Evolutionary conservation across 2,888 invertebrate species (phyloP), one percentile per base, ranked within the genome.

Genomic region (Hyles lineata): DNA sequence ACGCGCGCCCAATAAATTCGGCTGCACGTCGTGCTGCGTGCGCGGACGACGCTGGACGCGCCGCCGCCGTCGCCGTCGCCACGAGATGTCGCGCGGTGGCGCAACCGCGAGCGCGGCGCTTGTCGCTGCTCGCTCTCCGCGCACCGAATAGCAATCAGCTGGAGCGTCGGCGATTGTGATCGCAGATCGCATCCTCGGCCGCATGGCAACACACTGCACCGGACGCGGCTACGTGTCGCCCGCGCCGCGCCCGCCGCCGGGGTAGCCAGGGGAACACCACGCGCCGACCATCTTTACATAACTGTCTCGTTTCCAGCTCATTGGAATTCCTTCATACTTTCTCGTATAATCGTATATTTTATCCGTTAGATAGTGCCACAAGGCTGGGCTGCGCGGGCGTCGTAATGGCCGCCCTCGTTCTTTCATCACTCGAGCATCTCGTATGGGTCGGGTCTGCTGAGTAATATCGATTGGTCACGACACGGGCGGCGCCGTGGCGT

Each of bases 71-170:
- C 58, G 71, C 61, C 8, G 58, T 0, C 73, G 74, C 61, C 35
- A 74, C 72, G 75, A 71, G 74, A 70, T 71, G 75, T 74, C 74
- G 76, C 78, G 74, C 73, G 77, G 76, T 81, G 82, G 82, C 79
- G 82, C 81, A 82, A 83, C 80, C 76, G 74, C 63, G 74, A 76
- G 75, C 63, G 73, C 76, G 79, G 77, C 79, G 82, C 79, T 79
- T 72, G 81, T 75, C 78, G 79, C 77, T 76, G 63, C 71, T 15
- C 52, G 29, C 9, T 55, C 55, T 21, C 55, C 70, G 72, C 73
- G 73, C 63, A 21, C 23, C 7, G 70, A 63, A 70, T 70, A 70
- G 43, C 73, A 70, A 73, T 70, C 35, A 70, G 62, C 8, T 19
- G 50, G 35, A 25, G 35, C 35, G 63, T 15, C 61, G 19, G 60